These are phyloP conservation scores for Todiramphus chloris DNA, from an alignment of 2,113 vertebrate species.

Conservation along the genomic window DNA sequence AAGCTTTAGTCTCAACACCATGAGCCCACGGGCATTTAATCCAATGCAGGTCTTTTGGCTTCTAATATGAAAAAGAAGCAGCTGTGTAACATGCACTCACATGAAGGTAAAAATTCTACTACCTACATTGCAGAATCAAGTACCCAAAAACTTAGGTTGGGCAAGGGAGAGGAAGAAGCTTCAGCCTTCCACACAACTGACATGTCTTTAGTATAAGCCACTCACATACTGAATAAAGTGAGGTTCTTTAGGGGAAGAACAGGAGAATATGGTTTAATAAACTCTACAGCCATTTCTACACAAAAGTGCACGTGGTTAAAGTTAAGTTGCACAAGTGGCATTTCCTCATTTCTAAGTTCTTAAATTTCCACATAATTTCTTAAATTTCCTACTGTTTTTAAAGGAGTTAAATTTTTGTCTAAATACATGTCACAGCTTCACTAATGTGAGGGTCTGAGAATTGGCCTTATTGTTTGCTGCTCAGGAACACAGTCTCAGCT, in stretches of 20 bases:
- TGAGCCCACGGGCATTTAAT: not conserved
- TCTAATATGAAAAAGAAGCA: not conserved
- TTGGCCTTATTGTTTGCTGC: not conserved
- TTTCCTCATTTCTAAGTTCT: not conserved
- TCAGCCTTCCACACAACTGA: not conserved
- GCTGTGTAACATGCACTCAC: not conserved
- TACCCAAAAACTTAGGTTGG: not conserved
- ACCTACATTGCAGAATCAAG: not conserved
- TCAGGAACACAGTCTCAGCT: not conserved
- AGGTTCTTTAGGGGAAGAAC: not conserved
- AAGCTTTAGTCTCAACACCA: not conserved
- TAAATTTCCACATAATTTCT: not conserved
- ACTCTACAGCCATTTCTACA: not conserved
- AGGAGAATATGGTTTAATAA: not conserved
- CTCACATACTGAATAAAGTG: not conserved
- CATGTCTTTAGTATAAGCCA: not conserved
- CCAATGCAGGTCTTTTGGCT: rapidly evolving
- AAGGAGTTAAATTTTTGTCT: not conserved
- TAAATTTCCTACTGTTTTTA: not conserved
- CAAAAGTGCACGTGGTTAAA: not conserved
- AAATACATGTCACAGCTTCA: no score
- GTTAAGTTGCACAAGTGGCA: not conserved
- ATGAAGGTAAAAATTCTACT: not conserved
- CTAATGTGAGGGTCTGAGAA: not conserved
- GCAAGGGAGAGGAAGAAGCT: not conserved